These are phyloP conservation scores for Actenoides hombroni DNA, from an alignment of 2,113 vertebrate genomes.

Conservation along the genomic window DNA sequence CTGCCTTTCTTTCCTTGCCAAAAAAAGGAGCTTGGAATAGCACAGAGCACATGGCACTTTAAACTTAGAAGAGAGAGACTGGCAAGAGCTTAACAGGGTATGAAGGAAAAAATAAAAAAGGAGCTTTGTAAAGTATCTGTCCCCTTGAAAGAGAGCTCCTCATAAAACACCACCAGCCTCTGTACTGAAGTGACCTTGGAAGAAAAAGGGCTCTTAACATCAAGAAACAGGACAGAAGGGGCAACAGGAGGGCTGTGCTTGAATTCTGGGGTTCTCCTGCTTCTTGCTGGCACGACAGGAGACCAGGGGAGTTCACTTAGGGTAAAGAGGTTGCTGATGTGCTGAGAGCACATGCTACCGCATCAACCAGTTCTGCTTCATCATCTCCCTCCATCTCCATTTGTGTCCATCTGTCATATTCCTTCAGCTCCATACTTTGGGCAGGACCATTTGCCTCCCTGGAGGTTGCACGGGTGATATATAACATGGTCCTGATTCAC, in stretches of 20 bases:
- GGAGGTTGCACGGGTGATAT: not conserved
- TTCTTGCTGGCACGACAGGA: not conserved
- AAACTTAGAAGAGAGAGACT: not conserved
- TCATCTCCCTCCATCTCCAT: not conserved
- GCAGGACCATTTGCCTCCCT: not conserved
- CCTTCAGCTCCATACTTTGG: not conserved
- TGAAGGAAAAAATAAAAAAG: not conserved
- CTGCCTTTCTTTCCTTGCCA: constrained; percentile 34
- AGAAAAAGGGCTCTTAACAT: not conserved
- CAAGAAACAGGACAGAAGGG: not conserved
- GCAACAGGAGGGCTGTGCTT: not conserved
- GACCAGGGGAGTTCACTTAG: not conserved
- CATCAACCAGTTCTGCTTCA: not conserved
- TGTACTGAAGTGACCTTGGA: not conserved
- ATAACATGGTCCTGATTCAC: fast-evolving
- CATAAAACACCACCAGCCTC: not conserved
- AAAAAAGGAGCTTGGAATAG: constrained; percentile 16
- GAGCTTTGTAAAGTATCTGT: not conserved
- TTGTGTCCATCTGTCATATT: not conserved
- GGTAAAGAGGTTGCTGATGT: not conserved
- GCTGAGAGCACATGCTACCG: not conserved
- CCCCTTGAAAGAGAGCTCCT: not conserved
- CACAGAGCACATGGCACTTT: constrained; percentile 28
- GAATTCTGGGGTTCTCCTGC: not conserved
- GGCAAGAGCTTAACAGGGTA: not conserved